These are phyloP conservation scores for Camelus dromedarius DNA, from an alignment of 2,113 vertebrate genomes.

Conservation along the genomic window DNA sequence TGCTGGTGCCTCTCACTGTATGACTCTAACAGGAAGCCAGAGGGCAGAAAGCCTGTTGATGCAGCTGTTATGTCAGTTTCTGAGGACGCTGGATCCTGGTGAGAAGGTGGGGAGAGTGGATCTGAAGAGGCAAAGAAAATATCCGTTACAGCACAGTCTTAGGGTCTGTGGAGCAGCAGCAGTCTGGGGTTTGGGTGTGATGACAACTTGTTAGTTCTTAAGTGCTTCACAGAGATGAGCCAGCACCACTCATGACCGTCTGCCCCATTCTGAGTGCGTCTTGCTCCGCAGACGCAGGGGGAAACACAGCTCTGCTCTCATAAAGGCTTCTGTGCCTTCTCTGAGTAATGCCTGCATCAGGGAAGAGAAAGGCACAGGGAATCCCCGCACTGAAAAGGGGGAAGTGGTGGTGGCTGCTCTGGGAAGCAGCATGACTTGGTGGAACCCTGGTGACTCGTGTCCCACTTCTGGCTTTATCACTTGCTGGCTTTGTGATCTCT, in stretches of 20 bases:
- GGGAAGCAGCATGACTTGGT: background rate
- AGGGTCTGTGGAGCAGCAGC: background rate
- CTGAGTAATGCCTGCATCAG: background rate
- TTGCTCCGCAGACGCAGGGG: background rate
- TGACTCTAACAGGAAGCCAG: background rate
- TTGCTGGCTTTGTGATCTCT: background rate
- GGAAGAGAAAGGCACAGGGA: background rate
- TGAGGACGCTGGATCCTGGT: background rate
- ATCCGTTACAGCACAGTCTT: background rate
- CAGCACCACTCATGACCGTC: fast-evolving
- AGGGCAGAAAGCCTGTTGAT: background rate
- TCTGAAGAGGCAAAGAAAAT: background rate
- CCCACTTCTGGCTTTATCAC: background rate
- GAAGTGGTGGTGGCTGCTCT: background rate
- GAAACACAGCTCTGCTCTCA: background rate
- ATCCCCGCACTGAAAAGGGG: background rate
- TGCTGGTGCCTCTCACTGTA: background rate
- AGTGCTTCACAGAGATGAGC: background rate
- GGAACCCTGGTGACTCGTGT: background rate
- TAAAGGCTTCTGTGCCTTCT: background rate
- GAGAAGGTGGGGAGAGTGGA: background rate
- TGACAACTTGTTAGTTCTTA: background rate
- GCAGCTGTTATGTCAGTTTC: background rate
- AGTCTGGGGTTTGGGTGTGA: background rate
- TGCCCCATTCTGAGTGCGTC: background rate